phyloP scores from a whole-genome alignment of 2,888 invertebrate species.

The Dicranocentrus wangi region DNA sequence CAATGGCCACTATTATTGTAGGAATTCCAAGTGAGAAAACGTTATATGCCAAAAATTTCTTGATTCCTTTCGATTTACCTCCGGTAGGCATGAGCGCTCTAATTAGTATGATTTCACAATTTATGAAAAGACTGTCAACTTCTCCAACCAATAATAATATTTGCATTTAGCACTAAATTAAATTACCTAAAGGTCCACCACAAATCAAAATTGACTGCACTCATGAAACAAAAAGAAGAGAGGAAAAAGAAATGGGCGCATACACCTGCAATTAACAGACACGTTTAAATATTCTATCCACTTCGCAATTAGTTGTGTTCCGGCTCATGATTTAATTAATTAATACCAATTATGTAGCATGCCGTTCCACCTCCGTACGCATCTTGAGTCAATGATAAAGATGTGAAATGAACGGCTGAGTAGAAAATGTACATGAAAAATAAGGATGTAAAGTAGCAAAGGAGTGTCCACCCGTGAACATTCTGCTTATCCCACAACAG shows the following conservation, averaged over 20 bases:
- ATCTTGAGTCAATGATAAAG: conserved; percentile 42
- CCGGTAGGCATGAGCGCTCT: conserved; percentile 70
- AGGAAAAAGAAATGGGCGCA: conserved; percentile 70
- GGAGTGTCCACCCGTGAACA: conserved; percentile 69
- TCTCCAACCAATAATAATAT: neutral
- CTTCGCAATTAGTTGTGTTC: too few relatives aligned
- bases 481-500: conserved; percentile 70
- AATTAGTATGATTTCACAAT: neutral
- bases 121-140: neutral
- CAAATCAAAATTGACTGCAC: conserved; percentile 70
- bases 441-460: conserved; percentile 65
- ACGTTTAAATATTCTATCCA: too few relatives aligned
- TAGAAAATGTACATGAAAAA: conserved; percentile 70
- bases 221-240: conserved; percentile 70
- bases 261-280: conserved; percentile 60
- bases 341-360: conserved; percentile 69
- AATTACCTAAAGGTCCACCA: conserved; percentile 71
- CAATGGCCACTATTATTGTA: conserved; percentile 61
- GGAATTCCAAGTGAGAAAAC: conserved; percentile 64
- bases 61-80: conserved; percentile 68
- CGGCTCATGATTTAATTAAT: too few relatives aligned
- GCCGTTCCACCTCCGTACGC: conserved; percentile 45
- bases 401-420: conserved; percentile 62
- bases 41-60: conserved; percentile 67
- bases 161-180: neutral